Conservation (phyloP, 1,140 invertebrate species). For the Drosophila fuyamai region DNA sequence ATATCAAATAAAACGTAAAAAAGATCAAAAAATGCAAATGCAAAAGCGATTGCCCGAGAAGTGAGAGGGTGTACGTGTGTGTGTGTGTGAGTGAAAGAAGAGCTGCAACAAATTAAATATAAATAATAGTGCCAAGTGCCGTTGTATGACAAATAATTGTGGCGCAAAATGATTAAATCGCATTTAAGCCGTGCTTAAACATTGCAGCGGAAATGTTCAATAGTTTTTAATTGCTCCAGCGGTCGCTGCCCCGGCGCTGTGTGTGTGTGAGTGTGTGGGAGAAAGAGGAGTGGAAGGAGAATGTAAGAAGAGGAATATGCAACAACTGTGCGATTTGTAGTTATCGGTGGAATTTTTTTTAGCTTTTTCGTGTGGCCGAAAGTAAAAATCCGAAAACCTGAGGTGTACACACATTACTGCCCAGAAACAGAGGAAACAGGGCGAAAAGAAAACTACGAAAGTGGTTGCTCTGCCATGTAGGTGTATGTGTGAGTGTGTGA, state of each 20-base stretch:
- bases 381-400: slow-evolving; percentile 54
- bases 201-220: slow-evolving; percentile 50
- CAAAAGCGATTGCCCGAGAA: slow-evolving; percentile 12
- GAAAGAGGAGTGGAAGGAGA: slow-evolving; percentile 22
- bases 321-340: slow-evolving; percentile 29
- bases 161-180: slow-evolving; percentile 36
- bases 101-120: slow-evolving; percentile 40
- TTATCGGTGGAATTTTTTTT: slow-evolving; percentile 34
- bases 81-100: slow-evolving; percentile 18
- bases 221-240: slow-evolving; percentile 49
- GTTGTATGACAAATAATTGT: slow-evolving; percentile 33
- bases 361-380: slow-evolving; percentile 32
- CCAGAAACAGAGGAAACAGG: slow-evolving; percentile 64
- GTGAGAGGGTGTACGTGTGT: slow-evolving; percentile 16
- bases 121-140: slow-evolving; percentile 50
- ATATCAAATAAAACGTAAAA: slow-evolving; percentile 9
- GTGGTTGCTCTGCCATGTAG: slow-evolving; percentile 70
- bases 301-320: slow-evolving; percentile 24
- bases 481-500: slow-evolving; percentile 54
- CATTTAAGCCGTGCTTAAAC: slow-evolving; percentile 58
- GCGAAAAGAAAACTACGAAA: slow-evolving; percentile 75
- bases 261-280: slow-evolving; percentile 18
- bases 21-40: slow-evolving; percentile 42
- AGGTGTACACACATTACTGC: slow-evolving; percentile 62
- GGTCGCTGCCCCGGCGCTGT: slow-evolving; percentile 59